Base-by-base conservation (phyloP, 2,113 vertebrate genomes). In the Callocephalon fimbriatum region DNA sequence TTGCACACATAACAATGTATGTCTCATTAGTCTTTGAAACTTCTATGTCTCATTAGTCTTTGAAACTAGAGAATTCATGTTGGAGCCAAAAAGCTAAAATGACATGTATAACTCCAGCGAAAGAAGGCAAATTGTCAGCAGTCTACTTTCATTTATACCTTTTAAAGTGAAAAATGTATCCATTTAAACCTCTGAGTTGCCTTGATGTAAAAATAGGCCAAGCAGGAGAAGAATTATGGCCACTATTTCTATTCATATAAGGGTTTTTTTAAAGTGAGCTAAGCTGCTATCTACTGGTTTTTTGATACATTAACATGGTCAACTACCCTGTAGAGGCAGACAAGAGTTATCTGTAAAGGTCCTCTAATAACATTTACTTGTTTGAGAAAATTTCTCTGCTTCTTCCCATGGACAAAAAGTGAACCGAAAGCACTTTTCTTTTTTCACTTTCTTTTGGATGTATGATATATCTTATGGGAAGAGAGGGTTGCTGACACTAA, bases 141-240 rank as follows among this genome's bases (percentile, higher is more conserved):
- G 66, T 25, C 54, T 65, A 42, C 88, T 56, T 71, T 65, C 75
- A 56, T 63, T 90, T 93, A 17, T 37, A 74, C 51, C 61, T 95
- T 90, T 91, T 83, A 20, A 92, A 77, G 72, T 88, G 63, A 94
- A 86, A 93, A 80, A 91, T 61, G 15, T 22, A 40, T 35, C 75
- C 20, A 67, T 80, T 86, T 93, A 88, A 92, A 83, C 35, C 58
- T 56, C 61, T 44, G 40, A 61, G 51, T 45, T 92, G 21, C 88
- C 48, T 80, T 88, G 32, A 47, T 80, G 35, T 45, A 75, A 86
- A 93, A 93, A 67, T 72, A 86, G 44, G 58, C 38, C 68, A 51
- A 48, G 40, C 45, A 66, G 54, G 38, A 71, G 45, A 58, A 84
- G 29, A 94, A 56, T 90, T 70, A 80, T 16, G 29, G 51, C 56